Conservation (phyloP, 2,113 vertebrate species). For the Megaceryle maxima region DNA sequence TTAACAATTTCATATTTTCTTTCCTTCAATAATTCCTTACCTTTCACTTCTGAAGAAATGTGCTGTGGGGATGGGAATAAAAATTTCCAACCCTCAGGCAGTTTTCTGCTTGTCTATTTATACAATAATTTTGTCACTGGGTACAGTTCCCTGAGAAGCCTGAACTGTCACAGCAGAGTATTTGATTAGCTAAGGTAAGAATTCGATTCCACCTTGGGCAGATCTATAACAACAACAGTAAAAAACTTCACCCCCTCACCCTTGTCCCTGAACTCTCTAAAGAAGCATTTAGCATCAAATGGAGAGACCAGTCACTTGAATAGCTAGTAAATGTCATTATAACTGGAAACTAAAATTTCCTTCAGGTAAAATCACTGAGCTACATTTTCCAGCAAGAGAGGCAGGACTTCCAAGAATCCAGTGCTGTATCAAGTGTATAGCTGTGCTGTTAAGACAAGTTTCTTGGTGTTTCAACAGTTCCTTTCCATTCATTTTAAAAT, state of each 20-base stretch:
- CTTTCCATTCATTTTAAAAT: constrained; percentile 7
- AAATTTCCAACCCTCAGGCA: neutral
- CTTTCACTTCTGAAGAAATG: neutral
- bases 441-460: neutral
- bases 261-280: neutral
- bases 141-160: neutral
- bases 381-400: neutral
- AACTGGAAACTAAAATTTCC: neutral
- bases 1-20: neutral
- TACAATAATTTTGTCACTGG: neutral
- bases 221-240: neutral
- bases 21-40: neutral
- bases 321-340: neutral
- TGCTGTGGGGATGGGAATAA: neutral
- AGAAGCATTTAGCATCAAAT: neutral
- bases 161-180: neutral
- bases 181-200: neutral
- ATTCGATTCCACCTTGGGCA: neutral
- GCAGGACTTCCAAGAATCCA: neutral
- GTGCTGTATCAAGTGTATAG: neutral
- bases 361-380: neutral
- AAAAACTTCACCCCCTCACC: neutral
- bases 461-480: neutral
- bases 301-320: neutral
- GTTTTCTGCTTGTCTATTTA: neutral